phyloP scores from a whole-genome alignment of 1,140 invertebrate species.

The Telenomus remus region DNA sequence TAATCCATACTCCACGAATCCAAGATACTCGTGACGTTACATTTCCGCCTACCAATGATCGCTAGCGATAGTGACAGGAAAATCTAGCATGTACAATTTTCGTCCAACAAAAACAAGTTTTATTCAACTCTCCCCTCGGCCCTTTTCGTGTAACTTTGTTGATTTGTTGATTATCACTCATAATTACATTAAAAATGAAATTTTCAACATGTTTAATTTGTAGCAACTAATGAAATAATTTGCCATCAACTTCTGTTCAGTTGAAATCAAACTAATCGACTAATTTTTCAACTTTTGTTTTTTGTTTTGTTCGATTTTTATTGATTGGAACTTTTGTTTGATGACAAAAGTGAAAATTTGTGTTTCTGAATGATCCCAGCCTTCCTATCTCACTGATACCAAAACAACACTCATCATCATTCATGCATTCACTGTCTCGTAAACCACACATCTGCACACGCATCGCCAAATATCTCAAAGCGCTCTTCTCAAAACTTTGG shows the following conservation, averaged over 20 bases:
- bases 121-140: conserved; percentile 10
- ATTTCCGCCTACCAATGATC: conserved; percentile 63
- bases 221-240: no score
- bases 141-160: conserved; percentile 9
- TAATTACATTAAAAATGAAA: no score
- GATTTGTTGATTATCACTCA: conserved; percentile 12
- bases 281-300: no score
- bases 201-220: no score
- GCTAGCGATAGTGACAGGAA: conserved; percentile 76
- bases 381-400: conserved; percentile 11
- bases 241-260: no score
- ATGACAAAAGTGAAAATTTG: no score
- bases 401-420: conserved; percentile 43
- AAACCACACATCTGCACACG: conserved; percentile 44
- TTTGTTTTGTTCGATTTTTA: no score
- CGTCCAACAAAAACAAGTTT: conserved; percentile 34
- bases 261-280: no score
- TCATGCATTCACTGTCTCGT: conserved; percentile 43
- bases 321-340: no score
- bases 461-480: conserved; percentile 18
- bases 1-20: conserved; percentile 34
- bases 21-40: conserved; percentile 48
- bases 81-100: conserved; percentile 70
- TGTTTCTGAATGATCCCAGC: not conserved
- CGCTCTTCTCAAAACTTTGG: not conserved